Base-by-base conservation (phyloP, 2,797 vertebrate genomes). In the Tinamus major region DNA sequence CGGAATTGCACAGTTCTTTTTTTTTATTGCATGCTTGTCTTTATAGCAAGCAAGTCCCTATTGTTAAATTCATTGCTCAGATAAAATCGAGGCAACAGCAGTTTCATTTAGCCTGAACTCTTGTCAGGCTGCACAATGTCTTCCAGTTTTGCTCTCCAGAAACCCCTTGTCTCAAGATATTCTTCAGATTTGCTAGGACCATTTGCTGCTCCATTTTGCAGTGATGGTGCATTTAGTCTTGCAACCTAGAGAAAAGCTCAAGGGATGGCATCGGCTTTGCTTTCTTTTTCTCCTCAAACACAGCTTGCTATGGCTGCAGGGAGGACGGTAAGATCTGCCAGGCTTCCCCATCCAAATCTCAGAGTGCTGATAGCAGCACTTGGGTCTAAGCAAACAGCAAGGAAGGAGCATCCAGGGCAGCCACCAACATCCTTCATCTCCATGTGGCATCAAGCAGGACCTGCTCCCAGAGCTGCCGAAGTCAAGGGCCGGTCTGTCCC, bases 311-410 rank as follows among this genome's bases (percentile, higher is more conserved):
- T 1, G n/a, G 85, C 94, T 89, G 91, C 17, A 1, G 87, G 77
- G 79, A 81, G 77, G 64, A 85, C 74, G 15, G 12, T 0, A 23
- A 84, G 67, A 61, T 70, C 77, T 95, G 68, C 79, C 89, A 93
- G 83, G 31, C 82, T 82, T 62, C 10, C 4, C 27, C 15, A 3
- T 64, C 70, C 77, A 79, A 20, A 33, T 46, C 85, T 29, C 33
- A 77, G 93, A 58, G 76, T 1, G 24, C 67, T n/a, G 62, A 87
- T 85, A 92, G 93, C 92, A 93, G 82, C 2, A 10, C 71, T 90
- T 93, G 78, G 90, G 92, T 72, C 58, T 84, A 64, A 95, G 94
- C 74, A 93, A 94, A 92, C n/a, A 92, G 85, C 0, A 61, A 88
- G 79, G 89, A 94, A 61, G 1, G 18, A 92, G 77, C 72, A 77